Evolutionary conservation across 2,797 vertebrate species (phyloP).

Genomic region (Perodicticus potto): DNA sequence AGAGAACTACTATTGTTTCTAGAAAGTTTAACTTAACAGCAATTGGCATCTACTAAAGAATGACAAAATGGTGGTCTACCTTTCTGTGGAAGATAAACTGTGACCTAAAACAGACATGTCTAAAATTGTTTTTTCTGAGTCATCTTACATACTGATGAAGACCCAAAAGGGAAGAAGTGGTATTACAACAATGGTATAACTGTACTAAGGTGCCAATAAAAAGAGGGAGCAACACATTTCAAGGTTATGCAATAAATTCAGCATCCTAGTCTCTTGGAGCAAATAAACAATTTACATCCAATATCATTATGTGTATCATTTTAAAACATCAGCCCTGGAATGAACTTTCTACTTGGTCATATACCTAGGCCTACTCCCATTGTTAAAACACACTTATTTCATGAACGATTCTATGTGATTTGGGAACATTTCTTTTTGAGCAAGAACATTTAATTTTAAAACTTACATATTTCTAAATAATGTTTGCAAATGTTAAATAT

Average conservation of each 20-base stretch:
- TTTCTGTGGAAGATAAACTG: constrained; percentile 56
- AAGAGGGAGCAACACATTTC: background rate
- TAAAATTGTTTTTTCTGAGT: background rate
- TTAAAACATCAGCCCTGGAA: constrained; percentile 48
- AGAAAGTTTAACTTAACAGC: constrained; percentile 84
- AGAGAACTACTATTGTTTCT: constrained; percentile 84
- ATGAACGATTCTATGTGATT: background rate
- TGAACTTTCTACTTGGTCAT: constrained; percentile 30
- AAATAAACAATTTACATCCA: constrained; percentile 52
- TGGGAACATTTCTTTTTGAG: background rate
- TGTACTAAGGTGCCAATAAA: background rate
- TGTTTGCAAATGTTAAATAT: background rate
- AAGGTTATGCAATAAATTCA: constrained; percentile 43
- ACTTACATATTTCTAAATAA: constrained; percentile 23
- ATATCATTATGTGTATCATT: constrained; percentile 25
- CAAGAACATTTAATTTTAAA: constrained; percentile 35
- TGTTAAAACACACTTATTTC: constrained; percentile 36
- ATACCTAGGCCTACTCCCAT: background rate
- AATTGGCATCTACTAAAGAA: constrained; percentile 78
- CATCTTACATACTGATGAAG: background rate
- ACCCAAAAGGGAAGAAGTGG: background rate
- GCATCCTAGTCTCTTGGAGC: constrained; percentile 22
- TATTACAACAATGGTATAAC: background rate
- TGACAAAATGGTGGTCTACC: constrained; percentile 68
- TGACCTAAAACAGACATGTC: constrained; percentile 3